These are phyloP conservation scores for Enoplosus armatus DNA, from an alignment of 2,797 vertebrate genomes.

Conservation along the genomic window DNA sequence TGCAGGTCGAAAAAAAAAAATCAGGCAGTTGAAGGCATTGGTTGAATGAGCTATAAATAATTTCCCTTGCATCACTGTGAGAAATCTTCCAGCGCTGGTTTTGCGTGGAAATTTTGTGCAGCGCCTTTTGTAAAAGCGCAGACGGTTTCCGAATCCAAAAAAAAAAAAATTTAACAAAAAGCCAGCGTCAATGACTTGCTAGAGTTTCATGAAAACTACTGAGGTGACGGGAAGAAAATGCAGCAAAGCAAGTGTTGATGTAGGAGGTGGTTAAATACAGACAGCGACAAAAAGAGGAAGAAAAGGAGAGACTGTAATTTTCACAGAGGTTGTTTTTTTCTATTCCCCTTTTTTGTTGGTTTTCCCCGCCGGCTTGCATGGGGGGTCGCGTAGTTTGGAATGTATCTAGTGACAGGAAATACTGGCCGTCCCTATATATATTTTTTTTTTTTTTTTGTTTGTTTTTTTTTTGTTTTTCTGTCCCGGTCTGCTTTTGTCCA, in stretches of 20 bases:
- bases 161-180: neutral
- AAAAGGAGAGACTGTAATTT: slow-evolving; percentile 73
- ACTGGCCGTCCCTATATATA: slow-evolving; percentile 77
- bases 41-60: slow-evolving; percentile 28
- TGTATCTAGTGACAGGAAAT: slow-evolving; percentile 90
- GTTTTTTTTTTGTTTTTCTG: slow-evolving; percentile 32
- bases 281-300: slow-evolving; percentile 72
- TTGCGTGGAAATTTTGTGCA: neutral
- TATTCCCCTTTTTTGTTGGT: slow-evolving; percentile 73
- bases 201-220: slow-evolving; percentile 3
- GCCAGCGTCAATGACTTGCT: neutral
- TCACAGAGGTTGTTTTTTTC: slow-evolving; percentile 70
- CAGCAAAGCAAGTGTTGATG: slow-evolving; percentile 55
- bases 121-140: neutral
- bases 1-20: slow-evolving; percentile 17
- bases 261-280: slow-evolving; percentile 63
- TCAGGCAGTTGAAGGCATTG: neutral
- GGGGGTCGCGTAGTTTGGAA: slow-evolving; percentile 82
- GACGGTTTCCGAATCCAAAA: neutral
- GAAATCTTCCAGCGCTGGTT: neutral
- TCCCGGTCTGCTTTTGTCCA: slow-evolving; percentile 86
- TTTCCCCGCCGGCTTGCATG: slow-evolving; percentile 40
- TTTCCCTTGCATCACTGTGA: neutral
- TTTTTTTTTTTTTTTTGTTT: slow-evolving; percentile 24
- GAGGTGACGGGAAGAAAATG: slow-evolving; percentile 11